Evolutionary conservation across 2,113 vertebrate genomes (phyloP).

Genomic region (Nibea albiflora): DNA sequence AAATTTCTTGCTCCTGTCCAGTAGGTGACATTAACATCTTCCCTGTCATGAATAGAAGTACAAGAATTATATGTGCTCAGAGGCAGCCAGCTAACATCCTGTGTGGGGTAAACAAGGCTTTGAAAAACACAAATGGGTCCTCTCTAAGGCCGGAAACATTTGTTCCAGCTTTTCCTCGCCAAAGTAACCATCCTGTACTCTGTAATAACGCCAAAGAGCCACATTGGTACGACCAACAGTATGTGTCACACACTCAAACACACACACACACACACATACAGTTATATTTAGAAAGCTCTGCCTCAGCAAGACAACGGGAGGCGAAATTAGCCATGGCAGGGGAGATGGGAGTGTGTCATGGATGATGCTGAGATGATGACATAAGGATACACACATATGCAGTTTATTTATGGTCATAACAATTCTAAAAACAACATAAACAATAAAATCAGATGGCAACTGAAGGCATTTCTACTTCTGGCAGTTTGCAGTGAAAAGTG

Average conservation of each 20-base stretch:
- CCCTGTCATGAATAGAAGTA: neutral
- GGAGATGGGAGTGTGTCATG: constrained; percentile 76
- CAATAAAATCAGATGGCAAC: neutral
- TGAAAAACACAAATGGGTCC: constrained; percentile 30
- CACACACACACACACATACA: constrained; percentile 21
- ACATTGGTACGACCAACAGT: constrained; percentile 52
- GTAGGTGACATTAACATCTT: constrained; percentile 12
- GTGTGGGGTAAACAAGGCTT: constrained; percentile 39
- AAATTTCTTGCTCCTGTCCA: neutral
- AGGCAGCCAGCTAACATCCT: constrained; percentile 11
- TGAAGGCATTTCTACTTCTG: neutral
- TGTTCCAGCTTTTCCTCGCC: constrained; percentile 49
- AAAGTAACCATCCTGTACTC: constrained; percentile 60
- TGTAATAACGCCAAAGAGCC: constrained; percentile 70
- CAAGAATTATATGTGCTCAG: constrained; percentile 19
- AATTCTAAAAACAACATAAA: constrained; percentile 31
- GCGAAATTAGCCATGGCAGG: constrained; percentile 63
- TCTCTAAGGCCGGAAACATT: constrained; percentile 57
- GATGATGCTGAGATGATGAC: constrained; percentile 68
- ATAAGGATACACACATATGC: constrained; percentile 50
- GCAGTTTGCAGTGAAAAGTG: neutral
- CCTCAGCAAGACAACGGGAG: constrained; percentile 75
- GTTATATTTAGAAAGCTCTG: constrained; percentile 79
- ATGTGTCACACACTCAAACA: constrained; percentile 34
- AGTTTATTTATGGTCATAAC: constrained; percentile 43